Evolutionary conservation across 2,888 invertebrate species (phyloP).

Genomic region (Aradus depressus): DNA sequence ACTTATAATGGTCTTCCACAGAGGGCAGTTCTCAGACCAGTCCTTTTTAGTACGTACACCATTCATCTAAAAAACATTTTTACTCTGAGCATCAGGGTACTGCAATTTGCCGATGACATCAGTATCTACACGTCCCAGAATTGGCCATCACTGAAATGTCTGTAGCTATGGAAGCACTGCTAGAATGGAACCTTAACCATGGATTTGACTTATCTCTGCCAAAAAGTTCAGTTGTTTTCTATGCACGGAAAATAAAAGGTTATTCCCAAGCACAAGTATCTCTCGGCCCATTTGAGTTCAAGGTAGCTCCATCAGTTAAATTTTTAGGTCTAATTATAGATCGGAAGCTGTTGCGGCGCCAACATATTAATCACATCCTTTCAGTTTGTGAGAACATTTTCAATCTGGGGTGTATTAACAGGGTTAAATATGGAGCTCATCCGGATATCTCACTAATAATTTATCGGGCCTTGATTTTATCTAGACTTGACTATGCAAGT

Average conservation of each 20-base stretch:
- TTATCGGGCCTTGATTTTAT: conserved; percentile 10
- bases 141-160: too few relatives aligned
- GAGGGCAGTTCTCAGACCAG: conserved; percentile 10
- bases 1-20: conserved; percentile 6
- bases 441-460: neutral
- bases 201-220: too few relatives aligned
- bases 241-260: too few relatives aligned
- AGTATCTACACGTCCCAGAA: conserved; percentile 7
- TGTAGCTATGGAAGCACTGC: too few relatives aligned
- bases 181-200: too few relatives aligned
- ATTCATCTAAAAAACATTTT: neutral
- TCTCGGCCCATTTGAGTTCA: too few relatives aligned
- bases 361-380: neutral
- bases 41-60: conserved; percentile 13
- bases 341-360: neutral
- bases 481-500: conserved; percentile 8
- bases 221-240: too few relatives aligned
- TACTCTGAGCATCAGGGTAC: neutral
- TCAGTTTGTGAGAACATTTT: neutral
- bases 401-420: neutral
- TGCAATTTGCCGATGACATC: conserved; percentile 20
- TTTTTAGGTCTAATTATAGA: too few relatives aligned
- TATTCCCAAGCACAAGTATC: too few relatives aligned
- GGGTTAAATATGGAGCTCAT: neutral
- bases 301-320: too few relatives aligned